phyloP scores from a whole-genome alignment of 1,140 invertebrate genomes.

The Anastrepha obliqua region DNA sequence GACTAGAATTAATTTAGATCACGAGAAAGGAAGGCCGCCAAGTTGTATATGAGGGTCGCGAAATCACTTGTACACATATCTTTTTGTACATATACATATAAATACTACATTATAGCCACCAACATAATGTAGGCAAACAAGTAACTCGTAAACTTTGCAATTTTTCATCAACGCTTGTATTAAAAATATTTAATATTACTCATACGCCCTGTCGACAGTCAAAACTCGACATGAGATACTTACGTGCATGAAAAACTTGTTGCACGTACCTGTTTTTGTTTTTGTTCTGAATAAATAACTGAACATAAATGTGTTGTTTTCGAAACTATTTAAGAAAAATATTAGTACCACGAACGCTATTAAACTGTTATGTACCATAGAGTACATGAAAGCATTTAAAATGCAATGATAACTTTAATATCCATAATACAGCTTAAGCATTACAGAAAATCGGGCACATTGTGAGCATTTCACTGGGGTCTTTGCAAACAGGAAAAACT shows the following conservation, averaged over 20 bases:
- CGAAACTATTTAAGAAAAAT: neutral
- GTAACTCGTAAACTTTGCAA: too few species aligned
- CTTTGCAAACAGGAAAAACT: too few species aligned
- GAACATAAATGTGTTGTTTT: too few species aligned
- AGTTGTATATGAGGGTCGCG: neutral
- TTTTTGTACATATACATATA: neutral
- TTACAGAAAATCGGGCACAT: too few species aligned
- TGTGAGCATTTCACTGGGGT: too few species aligned
- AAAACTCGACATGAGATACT: too few species aligned
- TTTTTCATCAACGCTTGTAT: neutral
- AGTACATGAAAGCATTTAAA: neutral
- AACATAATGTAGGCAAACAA: neutral
- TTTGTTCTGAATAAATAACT: too few species aligned
- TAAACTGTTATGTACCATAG: neutral
- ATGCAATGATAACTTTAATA: neutral
- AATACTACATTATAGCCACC: too few species aligned
- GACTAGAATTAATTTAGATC: conserved; percentile 24
- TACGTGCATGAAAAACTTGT: too few species aligned
- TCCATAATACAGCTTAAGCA: neutral
- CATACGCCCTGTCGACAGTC: neutral
- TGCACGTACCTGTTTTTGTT: too few species aligned
- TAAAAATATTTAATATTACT: neutral
- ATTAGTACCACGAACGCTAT: neutral
- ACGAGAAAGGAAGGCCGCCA: too few species aligned
- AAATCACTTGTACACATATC: neutral